Evolutionary conservation across 2,113 vertebrate species (phyloP), one percentile per base, ranked within the genome.

Genomic region (Grammomys surdaster): DNA sequence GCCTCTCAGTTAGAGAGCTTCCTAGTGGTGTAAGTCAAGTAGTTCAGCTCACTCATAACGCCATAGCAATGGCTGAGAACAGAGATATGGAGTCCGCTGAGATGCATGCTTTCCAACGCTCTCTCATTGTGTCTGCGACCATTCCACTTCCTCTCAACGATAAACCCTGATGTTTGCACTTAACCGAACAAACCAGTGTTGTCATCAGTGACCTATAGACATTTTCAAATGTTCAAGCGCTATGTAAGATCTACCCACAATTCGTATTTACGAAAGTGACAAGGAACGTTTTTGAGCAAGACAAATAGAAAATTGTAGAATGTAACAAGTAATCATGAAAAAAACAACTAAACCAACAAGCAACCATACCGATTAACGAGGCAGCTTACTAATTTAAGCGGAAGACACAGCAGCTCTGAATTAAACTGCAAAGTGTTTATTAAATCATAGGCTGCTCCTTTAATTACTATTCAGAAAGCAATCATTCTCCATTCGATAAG

Each of bases 341-440:
- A 73, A 75, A 24, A 81, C 60, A 31, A 82, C 3, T 3, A 87
- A 43, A 56, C 28, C 65, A 31, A 67, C 24, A 65, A 67, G 31
- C 33, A 85, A 75, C 4, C 14, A 48, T 5, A 10, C 10, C 65
- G 67, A 48, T n/a, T 75, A 72, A 40, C 10, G 56, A 63, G 63
- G 93, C 13, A 70, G 63, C 80, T 70, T 69, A 33, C 67, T 76
- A 70, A 60, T 69, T 56, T 76, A 46, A 82, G 2, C 0, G 87
- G 58, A 48, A 43, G 14, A 77, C 51, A 43, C 76, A 26, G 51
- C 65, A 33, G 7, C 19, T 65, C 80, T 70, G 73, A 86, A 87
- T 92, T 76, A 90, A 92, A 72, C 11, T 90, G 76, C 91, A 87
- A 94, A 90, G 92, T 80, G 90, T 63, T 65, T 92, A 43, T 69